phyloP scores from a whole-genome alignment of 2,888 invertebrate genomes.

The Synergus umbraculus region DNA sequence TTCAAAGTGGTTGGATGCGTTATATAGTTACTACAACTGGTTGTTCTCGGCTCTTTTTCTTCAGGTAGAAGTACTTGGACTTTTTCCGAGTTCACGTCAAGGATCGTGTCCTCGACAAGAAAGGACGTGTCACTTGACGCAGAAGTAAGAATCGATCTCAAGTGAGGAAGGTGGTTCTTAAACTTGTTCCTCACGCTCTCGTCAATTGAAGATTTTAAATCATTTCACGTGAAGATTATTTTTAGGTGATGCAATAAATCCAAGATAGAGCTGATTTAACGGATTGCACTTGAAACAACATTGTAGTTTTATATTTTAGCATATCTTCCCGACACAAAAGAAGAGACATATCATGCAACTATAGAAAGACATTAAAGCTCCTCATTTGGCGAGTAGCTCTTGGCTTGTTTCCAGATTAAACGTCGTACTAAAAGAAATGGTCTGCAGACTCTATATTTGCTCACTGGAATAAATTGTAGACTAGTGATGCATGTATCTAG shows the following conservation, averaged over 20 bases:
- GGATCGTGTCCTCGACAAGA: slow-evolving; percentile 26
- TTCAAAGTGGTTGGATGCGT: background rate
- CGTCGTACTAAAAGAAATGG: slow-evolving; percentile 66
- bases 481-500: slow-evolving; percentile 29
- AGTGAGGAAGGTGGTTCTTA: slow-evolving; percentile 13
- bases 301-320: slow-evolving; percentile 36
- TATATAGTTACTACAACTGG: background rate
- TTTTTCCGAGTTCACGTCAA: background rate
- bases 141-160: slow-evolving; percentile 12
- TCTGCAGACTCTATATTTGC: slow-evolving; percentile 41
- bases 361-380: slow-evolving; percentile 40
- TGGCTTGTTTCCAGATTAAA: slow-evolving; percentile 40
- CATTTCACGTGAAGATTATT: slow-evolving; percentile 56
- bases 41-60: background rate
- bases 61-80: background rate
- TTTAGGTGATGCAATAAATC: slow-evolving; percentile 49
- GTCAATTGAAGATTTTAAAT: slow-evolving; percentile 52
- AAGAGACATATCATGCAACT: slow-evolving; percentile 38
- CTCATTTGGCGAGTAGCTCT: slow-evolving; percentile 37
- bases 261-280: slow-evolving; percentile 50
- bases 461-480: slow-evolving; percentile 36
- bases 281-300: slow-evolving; percentile 37
- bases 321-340: slow-evolving; percentile 30
- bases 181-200: slow-evolving; percentile 1
- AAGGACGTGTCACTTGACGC: slow-evolving; percentile 11